Conservation (phyloP, 2,888 invertebrate genomes). For the Drosophila limbata region DNA sequence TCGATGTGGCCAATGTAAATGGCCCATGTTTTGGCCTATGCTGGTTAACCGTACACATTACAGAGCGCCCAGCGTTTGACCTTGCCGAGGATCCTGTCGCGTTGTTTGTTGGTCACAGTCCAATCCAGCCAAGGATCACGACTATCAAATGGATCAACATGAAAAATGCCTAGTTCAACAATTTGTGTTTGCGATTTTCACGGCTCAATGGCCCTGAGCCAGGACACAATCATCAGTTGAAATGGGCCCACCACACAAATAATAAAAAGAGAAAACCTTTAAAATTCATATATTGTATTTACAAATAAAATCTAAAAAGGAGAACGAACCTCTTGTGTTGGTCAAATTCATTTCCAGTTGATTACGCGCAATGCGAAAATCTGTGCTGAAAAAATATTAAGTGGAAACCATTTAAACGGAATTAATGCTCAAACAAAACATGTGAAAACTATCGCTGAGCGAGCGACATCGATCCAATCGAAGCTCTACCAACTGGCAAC, state of each 20-base stretch:
- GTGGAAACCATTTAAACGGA: constrained; percentile 80
- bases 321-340: constrained; percentile 77
- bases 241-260: constrained; percentile 31
- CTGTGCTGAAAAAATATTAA: constrained; percentile 50
- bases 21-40: constrained; percentile 72
- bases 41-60: constrained; percentile 71
- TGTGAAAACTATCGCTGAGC: constrained; percentile 75
- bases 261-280: constrained; percentile 17
- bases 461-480: constrained; percentile 33
- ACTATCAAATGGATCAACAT: constrained; percentile 15
- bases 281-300: not conserved
- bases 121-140: constrained; percentile 17
- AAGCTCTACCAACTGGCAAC: constrained; percentile 18
- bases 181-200: constrained; percentile 58
- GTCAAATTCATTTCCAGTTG: constrained; percentile 83
- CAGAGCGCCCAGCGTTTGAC: constrained; percentile 58
- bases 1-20: constrained; percentile 73
- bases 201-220: constrained; percentile 68
- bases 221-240: constrained; percentile 30
- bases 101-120: constrained; percentile 66
- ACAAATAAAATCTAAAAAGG: constrained; percentile 13
- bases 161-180: constrained; percentile 25
- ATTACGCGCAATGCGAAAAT: constrained; percentile 70
- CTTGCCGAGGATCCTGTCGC: constrained; percentile 56
- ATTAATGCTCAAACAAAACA: constrained; percentile 79